Evolutionary conservation across 1,140 invertebrate genomes (phyloP).

Genomic region (Polypedilum pembai): DNA sequence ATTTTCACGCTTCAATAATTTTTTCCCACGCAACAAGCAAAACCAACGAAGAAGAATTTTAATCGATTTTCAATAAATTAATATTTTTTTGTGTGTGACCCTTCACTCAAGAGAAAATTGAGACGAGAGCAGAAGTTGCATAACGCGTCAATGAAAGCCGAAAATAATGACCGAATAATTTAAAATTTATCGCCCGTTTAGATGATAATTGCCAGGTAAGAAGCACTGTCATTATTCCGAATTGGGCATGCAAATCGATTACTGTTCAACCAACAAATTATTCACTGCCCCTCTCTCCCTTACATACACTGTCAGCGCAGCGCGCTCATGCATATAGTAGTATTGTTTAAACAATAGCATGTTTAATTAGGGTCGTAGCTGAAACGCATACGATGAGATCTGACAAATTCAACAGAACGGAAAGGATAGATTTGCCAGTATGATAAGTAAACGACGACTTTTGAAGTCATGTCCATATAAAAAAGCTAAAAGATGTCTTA

Average conservation of each 20-base stretch:
- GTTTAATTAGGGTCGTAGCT: background rate
- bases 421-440: background rate
- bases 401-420: background rate
- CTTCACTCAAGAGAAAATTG: background rate
- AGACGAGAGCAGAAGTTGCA: background rate
- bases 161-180: conserved; percentile 23
- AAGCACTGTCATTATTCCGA: background rate
- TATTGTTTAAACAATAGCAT: background rate
- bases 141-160: background rate
- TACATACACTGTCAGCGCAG: background rate
- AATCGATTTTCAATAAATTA: background rate
- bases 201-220: conserved; percentile 5
- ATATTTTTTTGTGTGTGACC: background rate
- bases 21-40: conserved; percentile 25
- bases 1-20: background rate
- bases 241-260: conserved; percentile 26
- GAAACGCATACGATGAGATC: background rate
- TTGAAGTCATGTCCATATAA: background rate
- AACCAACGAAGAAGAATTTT: background rate
- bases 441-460: background rate
- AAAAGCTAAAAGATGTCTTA: background rate
- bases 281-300: background rate
- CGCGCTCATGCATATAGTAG: background rate
- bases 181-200: conserved; percentile 20
- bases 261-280: conserved; percentile 9